Evolutionary conservation across 2,888 invertebrate species (phyloP).

Genomic region (Polymixis flavicincta): DNA sequence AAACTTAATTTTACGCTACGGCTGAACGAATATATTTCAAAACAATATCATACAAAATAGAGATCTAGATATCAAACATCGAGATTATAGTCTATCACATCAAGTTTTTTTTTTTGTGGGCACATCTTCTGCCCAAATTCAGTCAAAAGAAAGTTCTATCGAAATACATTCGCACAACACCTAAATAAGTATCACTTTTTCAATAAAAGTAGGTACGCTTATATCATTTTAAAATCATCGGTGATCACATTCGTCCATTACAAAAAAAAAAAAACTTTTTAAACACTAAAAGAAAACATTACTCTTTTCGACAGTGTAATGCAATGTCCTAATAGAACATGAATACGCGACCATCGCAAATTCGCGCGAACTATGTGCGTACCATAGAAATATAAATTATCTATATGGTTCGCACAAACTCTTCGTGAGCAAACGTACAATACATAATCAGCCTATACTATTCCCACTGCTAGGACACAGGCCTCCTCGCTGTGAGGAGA

Average conservation of each 20-base stretch:
- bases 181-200: constrained; percentile 64
- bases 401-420: too few species aligned
- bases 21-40: constrained; percentile 56
- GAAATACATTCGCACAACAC: constrained; percentile 52
- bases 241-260: constrained; percentile 86
- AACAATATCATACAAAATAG: constrained; percentile 27
- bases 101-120: constrained; percentile 16
- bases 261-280: constrained; percentile 57
- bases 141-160: constrained; percentile 9
- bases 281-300: constrained; percentile 48
- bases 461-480: too few species aligned
- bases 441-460: too few species aligned
- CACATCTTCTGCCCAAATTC: constrained; percentile 5
- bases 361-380: not conserved
- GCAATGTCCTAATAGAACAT: not conserved
- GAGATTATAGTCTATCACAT: constrained; percentile 45
- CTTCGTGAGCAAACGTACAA: too few species aligned
- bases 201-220: constrained; percentile 56
- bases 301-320: not conserved
- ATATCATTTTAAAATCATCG: constrained; percentile 73
- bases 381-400: too few species aligned
- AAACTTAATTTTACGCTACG: constrained; percentile 45
- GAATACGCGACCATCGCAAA: not conserved
- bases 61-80: constrained; percentile 28
- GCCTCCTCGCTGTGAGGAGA: too few species aligned